A percentile compares a stretch with the other conserved stretches of the same genome.
Conservation (phyloP, 2,113 vertebrate species). For the Rana temporaria region DNA sequence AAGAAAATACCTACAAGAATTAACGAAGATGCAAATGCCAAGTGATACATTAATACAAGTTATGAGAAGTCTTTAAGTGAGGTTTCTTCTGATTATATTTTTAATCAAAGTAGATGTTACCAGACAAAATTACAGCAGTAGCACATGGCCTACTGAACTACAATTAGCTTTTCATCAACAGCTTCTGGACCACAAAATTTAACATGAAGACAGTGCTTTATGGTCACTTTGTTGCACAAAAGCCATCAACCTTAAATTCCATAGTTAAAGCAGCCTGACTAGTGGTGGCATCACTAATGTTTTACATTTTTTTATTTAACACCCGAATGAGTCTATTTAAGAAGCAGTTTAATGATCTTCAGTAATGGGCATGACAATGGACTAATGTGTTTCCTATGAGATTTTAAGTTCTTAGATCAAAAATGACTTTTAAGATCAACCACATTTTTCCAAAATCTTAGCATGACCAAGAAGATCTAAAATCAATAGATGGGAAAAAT, state of each 20-base stretch:
- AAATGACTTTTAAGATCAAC: conserved; percentile 4
- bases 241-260: neutral
- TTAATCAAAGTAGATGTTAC: neutral
- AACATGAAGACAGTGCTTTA: neutral
- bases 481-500: conserved; percentile 6
- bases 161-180: neutral
- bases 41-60: neutral
- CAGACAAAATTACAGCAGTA: neutral
- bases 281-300: neutral
- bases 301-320: neutral
- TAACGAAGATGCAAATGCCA: neutral
- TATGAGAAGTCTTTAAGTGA: neutral
- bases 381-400: neutral
- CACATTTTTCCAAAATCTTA: neutral
- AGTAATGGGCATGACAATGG: conserved; percentile 4
- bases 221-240: neutral
- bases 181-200: neutral
- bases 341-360: neutral
- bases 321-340: neutral
- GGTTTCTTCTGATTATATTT: neutral
- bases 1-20: neutral
- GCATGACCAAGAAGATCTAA: neutral
- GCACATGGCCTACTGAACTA: neutral
- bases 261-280: neutral
- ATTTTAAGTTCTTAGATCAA: conserved; percentile 6